Base-by-base conservation (phyloP, 2,888 invertebrate species). In the Ornithoptera alexandrae region DNA sequence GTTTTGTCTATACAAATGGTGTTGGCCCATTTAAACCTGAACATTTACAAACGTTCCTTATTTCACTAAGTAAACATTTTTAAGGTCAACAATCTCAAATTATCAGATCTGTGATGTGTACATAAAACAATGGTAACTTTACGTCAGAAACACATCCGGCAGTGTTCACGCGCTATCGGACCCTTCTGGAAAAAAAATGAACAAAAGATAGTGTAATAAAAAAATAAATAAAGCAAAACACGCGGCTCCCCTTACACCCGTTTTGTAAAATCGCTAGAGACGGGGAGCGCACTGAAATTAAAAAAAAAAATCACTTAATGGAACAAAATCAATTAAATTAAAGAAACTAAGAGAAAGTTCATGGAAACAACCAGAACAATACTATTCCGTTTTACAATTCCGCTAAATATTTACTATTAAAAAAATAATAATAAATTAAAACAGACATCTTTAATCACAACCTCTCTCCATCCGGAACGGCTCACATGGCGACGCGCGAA, bases 391-490 rank as follows among this genome's bases (percentile, higher is more conserved):
- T 70, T 72, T 65, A 72, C 62, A 70, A 72, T 66, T 65, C 61
- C 18, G 62, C 71, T 69, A 75, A 68, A 73, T 62, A 72, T 67
- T 74, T 50, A 56, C 67, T 72, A 78, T 76, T 72, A 72, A 70
- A 75, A 75, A 78, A 72, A 73, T 17, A 78, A 72, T 72, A 74
- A 79, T 77, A 79, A 83, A 79, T 79, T 77, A 77, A 79, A 79
- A 75, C 72, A 73, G 74, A 70, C 65, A 64, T 78, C 75, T 74
- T 70, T 76, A 76, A 78, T 84, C 84, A 84, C 84, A 84, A 84
- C 83, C 83, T 71, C 72, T 72, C 79, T 74, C 74, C 74, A 78
- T 75, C 74, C 76, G 77, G 78, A 81, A 82, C 79, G 79, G 78
- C 42, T 68, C 56, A 74, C 67, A 73, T 73, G 73, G 67, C 76